Evolutionary conservation across 1,140 invertebrate genomes (phyloP), one percentile per base, ranked within the genome.

Genomic region (Metopolophium dirhodum): DNA sequence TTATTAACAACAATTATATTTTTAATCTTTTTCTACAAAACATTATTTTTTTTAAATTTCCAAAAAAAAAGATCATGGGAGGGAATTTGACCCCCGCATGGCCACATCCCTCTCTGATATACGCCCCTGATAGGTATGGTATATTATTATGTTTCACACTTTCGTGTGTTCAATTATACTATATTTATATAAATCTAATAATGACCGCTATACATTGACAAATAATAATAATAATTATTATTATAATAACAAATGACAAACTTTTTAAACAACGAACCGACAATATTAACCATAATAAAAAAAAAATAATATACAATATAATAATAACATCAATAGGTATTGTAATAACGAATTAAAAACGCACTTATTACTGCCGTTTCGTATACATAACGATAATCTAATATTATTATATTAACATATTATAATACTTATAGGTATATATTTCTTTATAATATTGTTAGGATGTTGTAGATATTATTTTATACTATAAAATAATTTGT

Each of bases 351-450:
- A n/a, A 30, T 77, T 77, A 1, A 77, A 68, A 77, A n/a, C 61
- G 61, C 30, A n/a, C 14, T 77, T 61, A 61, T 61, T 23, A 77
- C 14, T n/a, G 30, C 18, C 61, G n/a, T 35, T 77, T 77, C 61
- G 61, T 77, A 77, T 77, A 77, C 61, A 77, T 77, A n/a, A 77
- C 61, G 61, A 77, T 77, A n/a, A 68, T 68, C 30, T 77, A 77
- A n/a, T 77, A 68, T 77, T 77, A 68, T 77, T 77, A 68, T 77
- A 77, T 77, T 77, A 77, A 77, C 30, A 77, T n/a, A 68, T n/a
- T 68, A 68, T 68, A 68, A n/a, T 68, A 68, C 61, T n/a, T 68
- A 61, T 26, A 26, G 49, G 14, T 61, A 68, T 68, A 11, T 18
- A n/a, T 77, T 77, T n/a, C 4, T 77, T 77, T n/a, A 77, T n/a